phyloP scores from a whole-genome alignment of 30 jellyfish, hydroid and myxozoan genomes.

The Chrysaora quinquecirrha region DNA sequence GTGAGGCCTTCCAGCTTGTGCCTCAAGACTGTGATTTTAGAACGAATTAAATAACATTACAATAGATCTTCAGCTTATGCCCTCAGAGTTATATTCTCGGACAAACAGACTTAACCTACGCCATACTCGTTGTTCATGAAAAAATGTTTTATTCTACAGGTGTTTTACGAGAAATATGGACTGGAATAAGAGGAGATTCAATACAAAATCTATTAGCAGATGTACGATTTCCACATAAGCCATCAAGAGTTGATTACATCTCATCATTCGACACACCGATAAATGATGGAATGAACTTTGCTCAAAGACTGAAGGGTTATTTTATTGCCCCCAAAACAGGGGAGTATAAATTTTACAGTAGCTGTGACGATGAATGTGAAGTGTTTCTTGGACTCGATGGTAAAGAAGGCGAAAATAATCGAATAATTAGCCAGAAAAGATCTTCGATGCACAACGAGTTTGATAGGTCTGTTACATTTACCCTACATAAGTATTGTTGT shows the following conservation, averaged over 20 bases:
- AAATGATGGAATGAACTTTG: constrained; percentile 65
- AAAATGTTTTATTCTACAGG: too few species aligned
- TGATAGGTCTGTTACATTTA: too few species aligned
- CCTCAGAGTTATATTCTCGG: too few species aligned
- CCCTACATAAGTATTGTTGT: too few species aligned
- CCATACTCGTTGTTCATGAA: too few species aligned
- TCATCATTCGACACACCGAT: constrained; percentile 75
- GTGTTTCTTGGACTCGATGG: constrained; percentile 95
- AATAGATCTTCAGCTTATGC: too few species aligned
- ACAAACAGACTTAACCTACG: too few species aligned
- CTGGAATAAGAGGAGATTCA: constrained; percentile 74
- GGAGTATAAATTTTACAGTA: constrained; percentile 85
- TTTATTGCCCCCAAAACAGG: constrained; percentile 93
- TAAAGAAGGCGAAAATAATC: constrained; percentile 87
- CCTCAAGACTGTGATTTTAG: too few species aligned
- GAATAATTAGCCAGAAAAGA: constrained; percentile 73
- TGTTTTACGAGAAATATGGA: constrained; percentile 88
- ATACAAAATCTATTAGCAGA: constrained; percentile 90
- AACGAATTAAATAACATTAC: too few species aligned
- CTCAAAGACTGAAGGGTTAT: constrained; percentile 89
- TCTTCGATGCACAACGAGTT: constrained; percentile 84
- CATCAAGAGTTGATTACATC: constrained; percentile 69
- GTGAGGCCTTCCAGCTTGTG: too few species aligned
- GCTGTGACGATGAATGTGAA: constrained; percentile 95
- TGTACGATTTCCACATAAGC: constrained; percentile 94